A percentile compares a stretch with the other conserved stretches of the same genome.
Conservation (phyloP, 2,797 vertebrate genomes). For the Gambelia wislizenii region DNA sequence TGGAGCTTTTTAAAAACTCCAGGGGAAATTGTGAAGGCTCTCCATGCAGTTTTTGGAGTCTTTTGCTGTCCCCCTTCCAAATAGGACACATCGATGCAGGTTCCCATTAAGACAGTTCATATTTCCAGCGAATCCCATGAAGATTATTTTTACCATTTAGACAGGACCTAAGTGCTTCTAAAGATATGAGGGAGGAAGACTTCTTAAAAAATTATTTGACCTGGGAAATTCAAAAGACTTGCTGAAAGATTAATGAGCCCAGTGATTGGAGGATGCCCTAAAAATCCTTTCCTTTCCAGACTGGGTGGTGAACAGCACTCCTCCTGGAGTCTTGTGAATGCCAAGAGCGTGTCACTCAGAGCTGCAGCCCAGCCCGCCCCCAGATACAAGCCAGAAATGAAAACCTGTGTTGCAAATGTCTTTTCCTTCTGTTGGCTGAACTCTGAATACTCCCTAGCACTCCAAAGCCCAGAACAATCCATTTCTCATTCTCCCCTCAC, state of each 20-base stretch:
- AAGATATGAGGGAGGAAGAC: not conserved
- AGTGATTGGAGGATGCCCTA: not conserved
- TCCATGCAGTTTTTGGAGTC: too few relatives aligned
- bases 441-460: slow-evolving; percentile 62
- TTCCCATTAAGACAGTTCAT: too few relatives aligned
- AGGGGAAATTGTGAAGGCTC: too few relatives aligned
- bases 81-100: too few relatives aligned
- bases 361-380: not conserved
- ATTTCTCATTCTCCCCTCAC: slow-evolving; percentile 56
- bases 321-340: not conserved
- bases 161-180: too few relatives aligned
- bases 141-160: too few relatives aligned
- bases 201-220: not conserved
- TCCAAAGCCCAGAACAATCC: slow-evolving; percentile 60
- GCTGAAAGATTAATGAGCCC: not conserved
- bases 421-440: slow-evolving; percentile 71
- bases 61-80: too few relatives aligned
- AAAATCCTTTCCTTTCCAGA: not conserved
- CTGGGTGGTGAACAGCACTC: not conserved
- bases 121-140: too few relatives aligned
- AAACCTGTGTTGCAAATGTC: slow-evolving; percentile 20
- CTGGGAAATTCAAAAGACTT: not conserved
- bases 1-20: too few relatives aligned
- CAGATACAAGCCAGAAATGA: not conserved
- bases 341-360: not conserved